Conservation (phyloP, 2,113 vertebrate species). For the Hippocampus abdominalis region DNA sequence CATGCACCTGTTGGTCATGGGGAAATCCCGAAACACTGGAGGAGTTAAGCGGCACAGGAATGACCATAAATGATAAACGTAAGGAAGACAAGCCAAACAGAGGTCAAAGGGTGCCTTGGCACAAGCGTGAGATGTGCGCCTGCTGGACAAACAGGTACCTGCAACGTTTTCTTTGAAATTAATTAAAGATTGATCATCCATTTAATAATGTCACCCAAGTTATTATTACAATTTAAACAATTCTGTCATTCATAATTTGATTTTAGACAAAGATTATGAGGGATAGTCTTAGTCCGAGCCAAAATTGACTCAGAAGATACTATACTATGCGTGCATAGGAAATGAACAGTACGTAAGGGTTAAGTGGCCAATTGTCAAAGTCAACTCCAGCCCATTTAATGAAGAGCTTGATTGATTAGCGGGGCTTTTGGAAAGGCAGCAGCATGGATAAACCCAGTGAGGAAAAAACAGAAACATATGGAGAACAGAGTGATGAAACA, state of each 20-base stretch:
- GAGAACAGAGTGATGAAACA: slow-evolving; percentile 1
- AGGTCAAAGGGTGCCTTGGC: neutral
- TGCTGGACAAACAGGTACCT: neutral
- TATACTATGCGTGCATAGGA: neutral
- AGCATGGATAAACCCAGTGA: slow-evolving; percentile 26
- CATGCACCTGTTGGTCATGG: neutral
- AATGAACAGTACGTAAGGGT: neutral
- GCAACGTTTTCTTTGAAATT: neutral
- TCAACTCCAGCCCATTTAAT: slow-evolving; percentile 65
- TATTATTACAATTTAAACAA: neutral
- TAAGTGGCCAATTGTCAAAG: slow-evolving; percentile 62
- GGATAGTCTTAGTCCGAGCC: neutral
- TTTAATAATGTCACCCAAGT: neutral
- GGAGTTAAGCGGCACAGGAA: neutral
- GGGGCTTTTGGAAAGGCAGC: slow-evolving; percentile 18
- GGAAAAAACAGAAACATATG: slow-evolving; percentile 15
- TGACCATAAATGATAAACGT: neutral
- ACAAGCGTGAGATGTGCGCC: neutral
- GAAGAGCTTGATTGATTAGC: slow-evolving; percentile 64
- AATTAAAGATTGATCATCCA: neutral
- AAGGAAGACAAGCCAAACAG: neutral
- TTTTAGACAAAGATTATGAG: neutral
- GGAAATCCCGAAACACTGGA: neutral
- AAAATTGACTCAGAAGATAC: neutral
- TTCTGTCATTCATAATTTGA: neutral